Evolutionary conservation across 2,113 vertebrate genomes (phyloP).

Genomic region (Sinocyclocheilus grahami): DNA sequence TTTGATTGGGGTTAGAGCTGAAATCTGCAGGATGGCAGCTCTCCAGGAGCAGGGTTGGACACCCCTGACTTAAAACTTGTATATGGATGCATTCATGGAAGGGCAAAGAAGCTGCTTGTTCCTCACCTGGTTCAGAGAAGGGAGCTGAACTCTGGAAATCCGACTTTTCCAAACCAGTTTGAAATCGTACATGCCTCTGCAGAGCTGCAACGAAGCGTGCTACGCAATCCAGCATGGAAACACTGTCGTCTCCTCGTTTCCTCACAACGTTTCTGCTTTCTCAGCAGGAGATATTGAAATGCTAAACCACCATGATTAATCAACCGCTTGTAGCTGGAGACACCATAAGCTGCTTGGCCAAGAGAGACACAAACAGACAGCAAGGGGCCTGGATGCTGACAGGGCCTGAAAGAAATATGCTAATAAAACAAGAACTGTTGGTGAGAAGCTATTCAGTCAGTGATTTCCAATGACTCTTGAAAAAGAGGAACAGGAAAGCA

Average conservation of each 20-base stretch:
- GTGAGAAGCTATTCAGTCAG: slow-evolving; percentile 24
- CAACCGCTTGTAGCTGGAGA: slow-evolving; percentile 30
- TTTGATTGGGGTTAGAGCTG: too few relatives aligned
- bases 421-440: slow-evolving; percentile 39
- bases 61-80: too few relatives aligned
- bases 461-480: not conserved
- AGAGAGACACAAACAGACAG: slow-evolving; percentile 44
- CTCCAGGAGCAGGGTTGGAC: too few relatives aligned
- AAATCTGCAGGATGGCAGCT: too few relatives aligned
- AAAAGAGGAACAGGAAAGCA: slow-evolving; percentile 1
- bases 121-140: not conserved
- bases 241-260: not conserved
- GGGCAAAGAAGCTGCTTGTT: slow-evolving; percentile 2
- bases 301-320: slow-evolving; percentile 47
- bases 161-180: slow-evolving; percentile 14
- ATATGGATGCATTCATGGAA: not conserved
- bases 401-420: slow-evolving; percentile 29
- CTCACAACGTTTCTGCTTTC: slow-evolving; percentile 36
- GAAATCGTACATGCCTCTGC: not conserved
- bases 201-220: slow-evolving; percentile 27
- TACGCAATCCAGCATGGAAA: slow-evolving; percentile 28
- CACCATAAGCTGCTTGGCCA: slow-evolving; percentile 34
- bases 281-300: slow-evolving; percentile 40
- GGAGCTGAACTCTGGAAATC: not conserved
- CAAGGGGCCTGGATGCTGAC: slow-evolving; percentile 22